These are phyloP conservation scores for Parnassius smintheus DNA, from an alignment of 2,888 invertebrate species.

Conservation along the genomic window DNA sequence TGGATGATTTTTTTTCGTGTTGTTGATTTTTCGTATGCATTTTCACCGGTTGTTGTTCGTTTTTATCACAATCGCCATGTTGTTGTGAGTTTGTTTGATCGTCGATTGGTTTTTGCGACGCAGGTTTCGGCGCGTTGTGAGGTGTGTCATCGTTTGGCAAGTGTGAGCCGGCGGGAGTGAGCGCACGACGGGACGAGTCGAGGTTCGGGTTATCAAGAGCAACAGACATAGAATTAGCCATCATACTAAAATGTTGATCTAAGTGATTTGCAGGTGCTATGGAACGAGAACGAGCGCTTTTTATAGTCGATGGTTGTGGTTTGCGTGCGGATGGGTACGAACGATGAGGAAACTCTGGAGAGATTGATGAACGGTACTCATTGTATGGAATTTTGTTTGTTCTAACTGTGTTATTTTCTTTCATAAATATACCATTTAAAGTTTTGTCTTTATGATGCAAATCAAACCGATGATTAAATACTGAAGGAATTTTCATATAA, in stretches of 20 bases:
- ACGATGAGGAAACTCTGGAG: constrained; percentile 51
- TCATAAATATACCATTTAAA: constrained; percentile 35
- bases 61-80: constrained; percentile 27
- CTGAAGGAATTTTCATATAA: constrained; percentile 53
- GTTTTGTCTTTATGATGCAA: constrained; percentile 10
- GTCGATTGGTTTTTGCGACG: constrained; percentile 30
- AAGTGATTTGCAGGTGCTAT: constrained; percentile 58
- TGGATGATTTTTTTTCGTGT: constrained; percentile 47
- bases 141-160: constrained; percentile 57
- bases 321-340: constrained; percentile 47
- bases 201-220: constrained; percentile 80
- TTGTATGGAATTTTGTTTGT: constrained; percentile 77
- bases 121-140: constrained; percentile 49
- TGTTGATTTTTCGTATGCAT: constrained; percentile 36
- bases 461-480: constrained; percentile 33
- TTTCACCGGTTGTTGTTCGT: constrained; percentile 33
- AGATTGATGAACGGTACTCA: constrained; percentile 69
- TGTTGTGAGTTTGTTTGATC: constrained; percentile 30
- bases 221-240: constrained; percentile 82
- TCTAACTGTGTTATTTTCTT: constrained; percentile 66
- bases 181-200: constrained; percentile 72
- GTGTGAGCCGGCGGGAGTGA: constrained; percentile 66
- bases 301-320: constrained; percentile 62
- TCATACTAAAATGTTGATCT: constrained; percentile 68
- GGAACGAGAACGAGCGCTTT: constrained; percentile 63